Conservation (phyloP, 1,140 invertebrate genomes). For the Mactra quadrangularis region DNA sequence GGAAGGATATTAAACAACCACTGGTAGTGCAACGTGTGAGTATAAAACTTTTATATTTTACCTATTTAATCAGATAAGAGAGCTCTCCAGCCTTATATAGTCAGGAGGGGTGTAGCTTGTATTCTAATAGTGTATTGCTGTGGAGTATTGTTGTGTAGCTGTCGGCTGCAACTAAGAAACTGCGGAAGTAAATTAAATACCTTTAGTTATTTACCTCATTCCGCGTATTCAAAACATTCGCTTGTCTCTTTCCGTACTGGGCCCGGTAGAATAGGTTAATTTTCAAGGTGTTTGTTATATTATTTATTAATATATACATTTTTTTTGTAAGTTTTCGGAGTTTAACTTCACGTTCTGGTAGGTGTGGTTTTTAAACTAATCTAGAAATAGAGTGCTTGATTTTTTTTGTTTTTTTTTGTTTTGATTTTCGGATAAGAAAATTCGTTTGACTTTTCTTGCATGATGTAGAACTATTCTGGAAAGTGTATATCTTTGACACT, state of each 20-base stretch:
- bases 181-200: background rate
- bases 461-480: too few relatives aligned
- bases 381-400: too few relatives aligned
- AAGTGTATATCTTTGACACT: too few relatives aligned
- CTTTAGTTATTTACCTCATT: background rate
- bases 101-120: slow-evolving; percentile 5
- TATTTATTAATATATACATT: too few relatives aligned
- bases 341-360: slow-evolving; percentile 16
- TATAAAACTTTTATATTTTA: slow-evolving; percentile 44
- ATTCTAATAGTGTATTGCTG: slow-evolving; percentile 4
- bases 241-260: too few relatives aligned
- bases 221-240: too few relatives aligned
- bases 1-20: slow-evolving; percentile 93
- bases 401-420: too few relatives aligned
- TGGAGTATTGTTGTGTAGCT: background rate
- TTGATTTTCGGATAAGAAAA: too few relatives aligned
- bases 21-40: slow-evolving; percentile 95
- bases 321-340: background rate
- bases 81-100: slow-evolving; percentile 56
- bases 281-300: slow-evolving; percentile 23
- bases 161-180: slow-evolving; percentile 17
- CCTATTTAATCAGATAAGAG: background rate
- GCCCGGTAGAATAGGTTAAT: background rate
- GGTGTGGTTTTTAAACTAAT: slow-evolving; percentile 9
- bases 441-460: too few relatives aligned